Base-by-base conservation (phyloP, 2,797 vertebrate species). In the Hydrolagus colliei region DNA sequence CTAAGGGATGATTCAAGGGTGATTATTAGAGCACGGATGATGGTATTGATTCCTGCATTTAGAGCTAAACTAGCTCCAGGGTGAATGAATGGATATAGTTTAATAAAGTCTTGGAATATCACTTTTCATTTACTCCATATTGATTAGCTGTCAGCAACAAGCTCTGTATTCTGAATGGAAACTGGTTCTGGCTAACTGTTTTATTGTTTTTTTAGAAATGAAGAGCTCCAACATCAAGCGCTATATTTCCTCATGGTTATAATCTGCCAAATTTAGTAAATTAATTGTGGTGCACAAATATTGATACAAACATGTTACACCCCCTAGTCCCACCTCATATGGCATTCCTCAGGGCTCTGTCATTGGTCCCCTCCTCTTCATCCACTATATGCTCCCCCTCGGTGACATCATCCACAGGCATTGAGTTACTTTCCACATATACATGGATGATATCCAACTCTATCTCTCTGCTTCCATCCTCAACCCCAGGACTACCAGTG, bases 131-230 rank as follows among this genome's bases (percentile, higher is more conserved):
- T 87, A 87, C 87, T 73, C 85, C 86, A 27, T 88, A 90, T 90
- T 87, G 88, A 90, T 88, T 86, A 89, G 84, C 88, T 88, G 89
- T 88, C 89, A 87, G 86, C 87, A 75, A 87, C 86, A 86, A 87
- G 61, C 41, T 79, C 65, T 86, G 75, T 27, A 68, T 78, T 78
- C 74, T 68, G 75, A n/a, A 72, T 71, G 78, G 62, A 76, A 52
- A 68, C 59, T 52, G 67, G 67, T 86, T 74, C 72, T 68, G 59
- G 35, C 62, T 79, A 86, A 79, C 63, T n/a, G 68, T 71, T 14
- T 61, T 16, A 79, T 79, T 22, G 18, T 86, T 86, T 52, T 32
- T 32, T 68, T 35, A 11, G 68, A 63, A 18, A n/a, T 68, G 68
- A 84, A 18, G 14, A 35, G 65, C 67, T 71, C 41, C 4, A 27